Conservation (phyloP, 2,888 invertebrate genomes). For the Pandemis heparana region DNA sequence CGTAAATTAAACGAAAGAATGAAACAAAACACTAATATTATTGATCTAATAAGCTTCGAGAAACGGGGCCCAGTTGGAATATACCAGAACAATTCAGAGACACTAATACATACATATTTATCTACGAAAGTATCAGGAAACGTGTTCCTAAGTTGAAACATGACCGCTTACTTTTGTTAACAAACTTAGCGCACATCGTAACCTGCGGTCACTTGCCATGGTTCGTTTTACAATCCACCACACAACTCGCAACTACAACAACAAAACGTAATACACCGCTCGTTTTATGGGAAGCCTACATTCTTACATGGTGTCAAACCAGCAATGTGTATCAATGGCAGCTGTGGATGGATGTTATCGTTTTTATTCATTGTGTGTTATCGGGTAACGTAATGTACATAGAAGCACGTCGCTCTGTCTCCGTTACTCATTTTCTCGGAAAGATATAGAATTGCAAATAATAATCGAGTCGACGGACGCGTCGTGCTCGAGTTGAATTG, state of each 20-base stretch:
- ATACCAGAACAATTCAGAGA: too few relatives aligned
- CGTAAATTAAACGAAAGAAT: too few relatives aligned
- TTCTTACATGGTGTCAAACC: neutral
- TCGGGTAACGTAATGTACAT: slow-evolving; percentile 24
- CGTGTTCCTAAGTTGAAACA: neutral
- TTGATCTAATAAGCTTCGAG: too few relatives aligned
- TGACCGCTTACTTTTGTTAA: slow-evolving; percentile 20
- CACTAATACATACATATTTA: neutral
- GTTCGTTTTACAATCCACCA: neutral
- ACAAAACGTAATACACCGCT: slow-evolving; percentile 13
- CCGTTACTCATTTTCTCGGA: slow-evolving; percentile 43
- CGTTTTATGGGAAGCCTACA: neutral
- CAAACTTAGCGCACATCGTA: slow-evolving; percentile 10
- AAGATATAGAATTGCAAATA: slow-evolving; percentile 43
- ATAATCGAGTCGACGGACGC: slow-evolving; percentile 18
- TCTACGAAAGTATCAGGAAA: neutral
- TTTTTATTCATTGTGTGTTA: slow-evolving; percentile 8
- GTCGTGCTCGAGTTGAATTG: neutral
- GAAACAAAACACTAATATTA: too few relatives aligned
- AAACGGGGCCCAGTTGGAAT: too few relatives aligned
- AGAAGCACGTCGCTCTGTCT: slow-evolving; percentile 34
- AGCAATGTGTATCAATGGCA: slow-evolving; percentile 7
- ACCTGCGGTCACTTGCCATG: slow-evolving; percentile 14
- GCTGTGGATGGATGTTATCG: neutral
- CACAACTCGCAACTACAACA: neutral